phyloP scores from a whole-genome alignment of 2,888 invertebrate genomes.

The Troides aeacus region DNA sequence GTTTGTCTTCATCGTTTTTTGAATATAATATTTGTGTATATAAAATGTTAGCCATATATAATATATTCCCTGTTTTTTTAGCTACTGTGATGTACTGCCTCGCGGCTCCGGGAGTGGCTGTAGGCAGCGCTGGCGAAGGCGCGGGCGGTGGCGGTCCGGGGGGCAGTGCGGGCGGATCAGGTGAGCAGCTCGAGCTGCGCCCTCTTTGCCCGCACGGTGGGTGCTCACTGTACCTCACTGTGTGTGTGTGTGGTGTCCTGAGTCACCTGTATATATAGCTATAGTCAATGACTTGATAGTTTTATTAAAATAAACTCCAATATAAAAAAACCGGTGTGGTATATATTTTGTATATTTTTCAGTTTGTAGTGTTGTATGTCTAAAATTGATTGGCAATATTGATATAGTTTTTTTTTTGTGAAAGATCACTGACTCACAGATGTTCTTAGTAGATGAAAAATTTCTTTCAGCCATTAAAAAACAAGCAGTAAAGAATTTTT shows the following conservation, averaged over 20 bases:
- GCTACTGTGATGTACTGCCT: conserved; percentile 78
- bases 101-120: conserved; percentile 50
- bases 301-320: background rate
- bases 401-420: too few relatives aligned
- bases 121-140: conserved; percentile 31
- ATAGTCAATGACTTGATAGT: background rate
- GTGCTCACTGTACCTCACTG: conserved; percentile 37
- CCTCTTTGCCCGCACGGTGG: conserved; percentile 71
- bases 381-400: too few relatives aligned
- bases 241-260: conserved; percentile 4
- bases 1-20: too few relatives aligned
- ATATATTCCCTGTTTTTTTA: conserved; percentile 31
- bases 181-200: conserved; percentile 68
- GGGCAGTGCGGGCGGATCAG: conserved; percentile 44
- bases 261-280: background rate
- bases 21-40: too few relatives aligned
- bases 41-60: too few relatives aligned
- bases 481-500: too few relatives aligned
- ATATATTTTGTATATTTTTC: too few relatives aligned
- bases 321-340: background rate
- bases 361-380: too few relatives aligned
- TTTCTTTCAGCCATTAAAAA: too few relatives aligned
- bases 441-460: too few relatives aligned
- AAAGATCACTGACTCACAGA: too few relatives aligned
- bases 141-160: conserved; percentile 15